Evolutionary conservation across 2,113 vertebrate genomes (phyloP), one percentile per base, ranked within the genome.

Genomic region (Gambusia holbrooki): DNA sequence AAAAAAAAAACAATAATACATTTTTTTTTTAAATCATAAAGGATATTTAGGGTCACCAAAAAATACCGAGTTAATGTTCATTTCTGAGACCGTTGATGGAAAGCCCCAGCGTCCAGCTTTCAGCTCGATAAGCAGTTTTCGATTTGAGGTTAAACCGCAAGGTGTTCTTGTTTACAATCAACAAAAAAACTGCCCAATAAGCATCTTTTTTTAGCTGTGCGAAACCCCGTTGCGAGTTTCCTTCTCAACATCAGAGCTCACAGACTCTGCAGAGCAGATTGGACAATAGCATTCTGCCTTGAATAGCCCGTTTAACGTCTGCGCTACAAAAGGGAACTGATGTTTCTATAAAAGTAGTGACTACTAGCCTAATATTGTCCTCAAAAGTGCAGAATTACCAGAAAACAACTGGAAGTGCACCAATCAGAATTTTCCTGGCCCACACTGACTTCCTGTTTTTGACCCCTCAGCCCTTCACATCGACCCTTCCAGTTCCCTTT

Each of bases 181-280:
- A 87, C 85, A 85, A 32, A 42, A 5, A 84, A 88, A 75, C 62
- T 63, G 80, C 75, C 62, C 45, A 76, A 42, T 28, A 64, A 74
- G 85, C 87, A 81, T 28, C 30, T 40, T 17, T 37, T 37, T 28
- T 42, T 22, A 45, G 63, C 61, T 84, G 37, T 64, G 62, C 40
- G 51, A 73, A 77, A 75, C 63, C 17, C 10, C 19, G 32, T 27
- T 40, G 29, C 22, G 76, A 42, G 58, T 67, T 8, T 58, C 51
- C 51, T n/a, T 58, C 22, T 9, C 7, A 58, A n/a, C 17, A n/a
- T 58, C 9, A 48, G 9, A 58, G 22, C 51, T 54, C 22, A 25
- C 4, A 11, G 22, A 22, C 51, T 10, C 51, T 58, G 51, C 51
- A 58, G 25, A 48, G 12, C 42, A 45, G 3, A 0, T 51, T 51